Conservation (phyloP, 2,113 vertebrate species). For the Xenopus laevis region DNA sequence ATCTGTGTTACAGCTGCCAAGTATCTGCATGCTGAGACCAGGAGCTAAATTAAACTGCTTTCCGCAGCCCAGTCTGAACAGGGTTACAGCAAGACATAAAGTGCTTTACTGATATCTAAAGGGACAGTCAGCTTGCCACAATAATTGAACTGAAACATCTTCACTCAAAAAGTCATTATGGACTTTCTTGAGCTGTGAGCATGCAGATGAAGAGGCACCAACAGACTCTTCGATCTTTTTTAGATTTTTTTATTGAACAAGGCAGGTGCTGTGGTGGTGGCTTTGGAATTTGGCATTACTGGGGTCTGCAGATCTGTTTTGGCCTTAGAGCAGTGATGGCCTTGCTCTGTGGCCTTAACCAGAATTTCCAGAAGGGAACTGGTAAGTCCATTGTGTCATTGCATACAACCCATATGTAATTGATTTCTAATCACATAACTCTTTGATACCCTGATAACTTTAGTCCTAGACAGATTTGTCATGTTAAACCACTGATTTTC, state of each 20-base stretch:
- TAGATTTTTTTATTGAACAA: not conserved
- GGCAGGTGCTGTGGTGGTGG: not conserved
- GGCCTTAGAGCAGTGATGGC: constrained; percentile 12
- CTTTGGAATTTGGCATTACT: not conserved
- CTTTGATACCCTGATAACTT: too few relatives aligned
- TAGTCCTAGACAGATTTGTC: too few relatives aligned
- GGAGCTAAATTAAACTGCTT: constrained; percentile 49
- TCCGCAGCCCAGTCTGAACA: constrained; percentile 39
- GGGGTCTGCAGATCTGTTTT: constrained; percentile 11
- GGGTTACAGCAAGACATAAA: constrained; percentile 36
- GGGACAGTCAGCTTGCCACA: constrained; percentile 12
- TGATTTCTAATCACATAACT: too few relatives aligned
- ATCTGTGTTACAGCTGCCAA: constrained; percentile 47
- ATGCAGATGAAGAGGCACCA: not conserved
- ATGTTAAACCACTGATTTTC: too few relatives aligned
- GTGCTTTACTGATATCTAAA: constrained; percentile 8
- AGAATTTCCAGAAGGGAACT: constrained; percentile 23
- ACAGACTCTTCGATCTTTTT: not conserved
- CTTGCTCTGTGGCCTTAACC: constrained; percentile 40
- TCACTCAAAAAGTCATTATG: not conserved
- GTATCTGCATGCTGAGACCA: constrained; percentile 46
- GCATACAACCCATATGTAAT: too few relatives aligned
- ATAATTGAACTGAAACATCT: constrained; percentile 27
- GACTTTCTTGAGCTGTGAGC: not conserved
- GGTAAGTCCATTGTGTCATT: constrained; percentile 9